Evolutionary conservation across 1,140 invertebrate genomes (phyloP).

Genomic region (Euura saliciscinereae): DNA sequence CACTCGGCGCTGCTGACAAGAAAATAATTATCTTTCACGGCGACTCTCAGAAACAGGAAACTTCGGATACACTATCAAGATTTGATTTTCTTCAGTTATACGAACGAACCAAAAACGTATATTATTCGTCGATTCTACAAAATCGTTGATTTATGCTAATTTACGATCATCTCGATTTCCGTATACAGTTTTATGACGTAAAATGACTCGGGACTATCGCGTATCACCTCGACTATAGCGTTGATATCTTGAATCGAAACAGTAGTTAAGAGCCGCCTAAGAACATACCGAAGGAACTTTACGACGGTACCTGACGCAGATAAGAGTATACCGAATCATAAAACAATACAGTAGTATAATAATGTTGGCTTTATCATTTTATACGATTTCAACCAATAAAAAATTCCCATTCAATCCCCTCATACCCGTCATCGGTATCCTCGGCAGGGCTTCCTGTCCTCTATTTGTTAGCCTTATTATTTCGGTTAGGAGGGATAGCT

Average conservation of each 20-base stretch:
- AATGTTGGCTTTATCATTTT: no score
- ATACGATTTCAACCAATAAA: no score
- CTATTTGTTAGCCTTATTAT: background rate
- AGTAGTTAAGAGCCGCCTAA: background rate
- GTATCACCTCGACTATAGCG: background rate
- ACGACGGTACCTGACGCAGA: conserved; percentile 2
- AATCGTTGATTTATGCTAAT: background rate
- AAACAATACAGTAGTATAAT: background rate
- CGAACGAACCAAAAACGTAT: background rate
- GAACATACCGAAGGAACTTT: background rate
- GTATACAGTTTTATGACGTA: background rate
- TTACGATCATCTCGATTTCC: background rate
- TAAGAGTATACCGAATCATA: background rate
- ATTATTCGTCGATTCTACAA: background rate
- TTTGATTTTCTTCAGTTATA: background rate
- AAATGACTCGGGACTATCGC: background rate
- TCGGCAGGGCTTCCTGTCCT: background rate
- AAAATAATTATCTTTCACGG: no score
- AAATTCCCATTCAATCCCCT: no score
- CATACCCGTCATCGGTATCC: no score
- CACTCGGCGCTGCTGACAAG: no score
- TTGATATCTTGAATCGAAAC: background rate
- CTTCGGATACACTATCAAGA: background rate
- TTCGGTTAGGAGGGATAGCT: background rate
- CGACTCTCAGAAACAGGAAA: no score